Evolutionary conservation across 1,140 invertebrate species (phyloP).

Genomic region (Homarus americanus): DNA sequence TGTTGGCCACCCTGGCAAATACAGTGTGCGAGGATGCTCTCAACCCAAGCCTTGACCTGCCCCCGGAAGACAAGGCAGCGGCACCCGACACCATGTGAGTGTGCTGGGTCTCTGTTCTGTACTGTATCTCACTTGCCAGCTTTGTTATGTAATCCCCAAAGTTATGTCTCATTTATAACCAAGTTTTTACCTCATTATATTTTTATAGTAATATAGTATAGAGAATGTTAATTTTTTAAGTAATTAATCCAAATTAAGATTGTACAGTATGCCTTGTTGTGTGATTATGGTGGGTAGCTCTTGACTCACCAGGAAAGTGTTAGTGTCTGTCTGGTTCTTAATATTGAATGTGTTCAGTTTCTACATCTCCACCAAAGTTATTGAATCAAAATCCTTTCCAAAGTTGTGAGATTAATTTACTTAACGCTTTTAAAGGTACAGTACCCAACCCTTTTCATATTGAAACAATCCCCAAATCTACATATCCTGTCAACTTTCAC

Average conservation of each 20-base stretch:
- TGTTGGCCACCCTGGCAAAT: conserved; percentile 81
- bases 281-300: too few relatives aligned
- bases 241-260: not conserved
- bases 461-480: too few relatives aligned
- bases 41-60: conserved; percentile 79
- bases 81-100: conserved; percentile 82
- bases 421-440: too few relatives aligned
- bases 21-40: conserved; percentile 79
- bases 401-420: too few relatives aligned
- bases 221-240: not conserved
- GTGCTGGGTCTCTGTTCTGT: not conserved
- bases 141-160: not conserved
- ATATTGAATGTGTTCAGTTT: too few relatives aligned
- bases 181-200: not conserved
- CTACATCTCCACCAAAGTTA: too few relatives aligned
- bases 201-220: not conserved
- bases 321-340: too few relatives aligned
- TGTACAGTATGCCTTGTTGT: too few relatives aligned
- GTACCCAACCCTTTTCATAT: too few relatives aligned
- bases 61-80: conserved; percentile 81
- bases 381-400: too few relatives aligned
- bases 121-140: too few relatives aligned
- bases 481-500: not conserved
- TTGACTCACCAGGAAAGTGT: too few relatives aligned
- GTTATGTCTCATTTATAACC: not conserved